Percentiles rank a stretch among this genome's conserved stretches.
Conservation (phyloP, 2,888 invertebrate species). For the Crossocerus cetratus region DNA sequence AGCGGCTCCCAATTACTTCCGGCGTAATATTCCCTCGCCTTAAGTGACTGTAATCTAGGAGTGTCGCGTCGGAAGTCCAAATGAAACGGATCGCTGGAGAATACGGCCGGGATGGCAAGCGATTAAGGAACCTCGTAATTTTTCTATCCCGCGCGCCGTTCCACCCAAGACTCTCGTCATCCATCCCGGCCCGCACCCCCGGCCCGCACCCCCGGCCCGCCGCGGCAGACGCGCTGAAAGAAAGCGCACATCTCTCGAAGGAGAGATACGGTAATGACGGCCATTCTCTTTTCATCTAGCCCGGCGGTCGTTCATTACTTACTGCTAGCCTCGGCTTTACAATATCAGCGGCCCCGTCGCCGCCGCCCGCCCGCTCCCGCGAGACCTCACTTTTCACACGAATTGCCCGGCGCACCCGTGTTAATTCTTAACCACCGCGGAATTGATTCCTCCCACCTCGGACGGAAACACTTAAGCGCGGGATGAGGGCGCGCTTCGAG, state of each 20-base stretch:
- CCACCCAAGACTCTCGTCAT: too few relatives aligned
- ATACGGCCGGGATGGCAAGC: slow-evolving; percentile 1
- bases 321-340: not conserved
- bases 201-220: not conserved
- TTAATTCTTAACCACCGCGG: slow-evolving; percentile 3
- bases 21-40: not conserved
- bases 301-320: slow-evolving; percentile 1
- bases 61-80: not conserved
- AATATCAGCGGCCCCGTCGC: not conserved
- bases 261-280: slow-evolving; percentile 3
- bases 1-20: slow-evolving; percentile 17
- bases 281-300: slow-evolving; percentile 3
- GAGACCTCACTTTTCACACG: not conserved
- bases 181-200: too few relatives aligned
- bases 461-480: too few relatives aligned
- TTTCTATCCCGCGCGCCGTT: not conserved
- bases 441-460: not conserved
- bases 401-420: not conserved
- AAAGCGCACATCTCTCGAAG: not conserved
- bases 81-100: slow-evolving; percentile 1
- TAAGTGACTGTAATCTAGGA: slow-evolving; percentile 1
- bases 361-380: not conserved
- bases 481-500: too few relatives aligned
- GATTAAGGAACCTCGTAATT: slow-evolving; percentile 3
- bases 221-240: not conserved